Evolutionary conservation across 2,888 invertebrate genomes (phyloP).

Genomic region (Sarcophaga rosellei): DNA sequence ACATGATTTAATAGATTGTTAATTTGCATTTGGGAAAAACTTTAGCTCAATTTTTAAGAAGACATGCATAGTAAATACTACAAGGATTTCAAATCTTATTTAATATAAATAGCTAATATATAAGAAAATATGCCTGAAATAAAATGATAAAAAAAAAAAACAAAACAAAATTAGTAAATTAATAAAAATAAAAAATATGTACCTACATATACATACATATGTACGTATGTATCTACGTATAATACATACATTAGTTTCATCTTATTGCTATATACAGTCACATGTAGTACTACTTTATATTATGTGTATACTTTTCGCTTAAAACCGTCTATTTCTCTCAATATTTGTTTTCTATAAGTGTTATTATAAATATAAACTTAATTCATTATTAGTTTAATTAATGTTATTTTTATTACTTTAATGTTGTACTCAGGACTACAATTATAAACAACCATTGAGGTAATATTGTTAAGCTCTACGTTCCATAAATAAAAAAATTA

Average conservation of each 20-base stretch:
- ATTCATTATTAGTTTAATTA: slow-evolving; percentile 49
- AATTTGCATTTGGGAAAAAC: slow-evolving; percentile 65
- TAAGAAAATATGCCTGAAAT: slow-evolving; percentile 41
- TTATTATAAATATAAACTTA: slow-evolving; percentile 56
- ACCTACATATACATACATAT: background rate
- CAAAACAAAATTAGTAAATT: slow-evolving; percentile 4
- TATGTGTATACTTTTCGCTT: slow-evolving; percentile 44
- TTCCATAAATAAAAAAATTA: slow-evolving; percentile 58
- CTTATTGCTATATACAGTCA: background rate
- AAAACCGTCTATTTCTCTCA: slow-evolving; percentile 56
- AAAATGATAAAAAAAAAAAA: slow-evolving; percentile 31
- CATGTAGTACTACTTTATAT: slow-evolving; percentile 18
- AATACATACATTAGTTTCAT: background rate
- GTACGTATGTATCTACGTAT: background rate
- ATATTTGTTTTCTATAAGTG: slow-evolving; percentile 36
- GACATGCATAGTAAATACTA: slow-evolving; percentile 66
- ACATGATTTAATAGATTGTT: slow-evolving; percentile 60
- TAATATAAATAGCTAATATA: slow-evolving; percentile 34
- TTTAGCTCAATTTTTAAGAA: slow-evolving; percentile 66
- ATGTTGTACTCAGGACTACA: slow-evolving; percentile 69
- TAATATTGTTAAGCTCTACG: slow-evolving; percentile 69
- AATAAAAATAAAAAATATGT: background rate
- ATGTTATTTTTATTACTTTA: slow-evolving; percentile 57
- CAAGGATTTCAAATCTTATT: slow-evolving; percentile 51
- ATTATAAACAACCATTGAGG: slow-evolving; percentile 69